A percentile compares a stretch with the other conserved stretches of the same genome.
Conservation (phyloP, 2,113 vertebrate species). For the Engystomops pustulosus region DNA sequence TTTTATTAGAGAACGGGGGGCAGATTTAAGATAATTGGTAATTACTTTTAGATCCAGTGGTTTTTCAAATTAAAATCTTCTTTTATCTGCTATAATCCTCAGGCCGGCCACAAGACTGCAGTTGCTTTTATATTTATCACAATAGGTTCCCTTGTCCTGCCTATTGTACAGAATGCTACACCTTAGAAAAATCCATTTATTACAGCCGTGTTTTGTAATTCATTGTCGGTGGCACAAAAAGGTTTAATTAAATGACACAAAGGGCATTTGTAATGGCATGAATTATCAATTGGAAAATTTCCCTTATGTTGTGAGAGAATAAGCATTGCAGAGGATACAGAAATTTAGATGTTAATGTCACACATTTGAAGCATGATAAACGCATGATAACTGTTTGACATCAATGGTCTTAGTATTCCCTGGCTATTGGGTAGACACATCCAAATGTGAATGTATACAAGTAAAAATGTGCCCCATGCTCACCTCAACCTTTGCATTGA, state of each 20-base stretch:
- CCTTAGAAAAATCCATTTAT: constrained; percentile 38
- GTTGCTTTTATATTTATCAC: not conserved
- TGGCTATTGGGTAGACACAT: no score
- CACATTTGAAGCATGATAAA: no score
- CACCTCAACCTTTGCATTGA: no score
- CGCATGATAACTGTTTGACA: no score
- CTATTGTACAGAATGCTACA: constrained; percentile 24
- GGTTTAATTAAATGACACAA: constrained; percentile 43
- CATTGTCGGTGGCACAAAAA: not conserved
- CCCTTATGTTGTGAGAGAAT: not conserved
- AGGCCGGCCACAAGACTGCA: not conserved
- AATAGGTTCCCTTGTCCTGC: not conserved
- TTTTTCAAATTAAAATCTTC: constrained; percentile 26
- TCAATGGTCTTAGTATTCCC: no score
- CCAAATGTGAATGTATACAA: no score
- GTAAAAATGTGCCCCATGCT: no score
- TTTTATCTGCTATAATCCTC: constrained; percentile 12
- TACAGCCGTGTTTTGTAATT: constrained; percentile 24
- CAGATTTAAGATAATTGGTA: constrained; percentile 21
- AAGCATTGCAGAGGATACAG: not conserved
- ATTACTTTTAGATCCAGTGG: constrained; percentile 25
- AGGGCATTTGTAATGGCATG: constrained; percentile 25
- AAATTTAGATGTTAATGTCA: constrained; percentile 1
- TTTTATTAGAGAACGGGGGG: constrained; percentile 52
- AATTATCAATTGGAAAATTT: constrained; percentile 28